Conservation (phyloP, 2,113 vertebrate genomes). For the human (Homo sapiens) region GRCh38 chr17:79624501-79625000, state of each 20-base stretch:
- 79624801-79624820: background rate
- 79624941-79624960: too few species aligned
- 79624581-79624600: background rate
- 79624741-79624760: background rate
- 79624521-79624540: too few species aligned
- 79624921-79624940: background rate
- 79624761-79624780: background rate
- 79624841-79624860: background rate
- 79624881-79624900: background rate
- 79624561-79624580: too few species aligned
- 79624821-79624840: background rate
- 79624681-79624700: background rate
- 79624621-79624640: background rate
- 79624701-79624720: background rate
- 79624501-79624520: background rate
- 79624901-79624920: background rate
- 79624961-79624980: rapidly evolving
- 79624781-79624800: background rate
- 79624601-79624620: background rate
- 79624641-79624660: background rate
- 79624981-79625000: background rate
- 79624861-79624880: background rate
- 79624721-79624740: background rate
- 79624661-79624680: background rate
- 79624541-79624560: background rate